These are phyloP conservation scores for Yponomeuta evonymella DNA, from an alignment of 2,888 invertebrate genomes.

Conservation along the genomic window DNA sequence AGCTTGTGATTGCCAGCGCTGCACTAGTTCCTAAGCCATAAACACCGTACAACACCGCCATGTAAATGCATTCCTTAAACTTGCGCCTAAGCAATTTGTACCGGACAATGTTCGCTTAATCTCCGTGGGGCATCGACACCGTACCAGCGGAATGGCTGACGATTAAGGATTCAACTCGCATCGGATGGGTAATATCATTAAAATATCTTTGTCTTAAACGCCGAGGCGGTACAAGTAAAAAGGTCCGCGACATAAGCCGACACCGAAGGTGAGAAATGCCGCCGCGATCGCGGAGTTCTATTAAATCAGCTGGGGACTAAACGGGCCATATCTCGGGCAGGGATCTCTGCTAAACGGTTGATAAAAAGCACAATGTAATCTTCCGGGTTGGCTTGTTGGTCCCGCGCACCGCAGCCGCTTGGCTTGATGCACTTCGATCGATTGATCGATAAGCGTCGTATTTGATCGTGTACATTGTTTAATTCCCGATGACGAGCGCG, in stretches of 20 bases:
- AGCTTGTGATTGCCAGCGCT: constrained; percentile 67
- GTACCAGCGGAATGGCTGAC: constrained; percentile 50
- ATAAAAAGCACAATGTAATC: constrained; percentile 18
- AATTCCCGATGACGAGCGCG: constrained; percentile 67
- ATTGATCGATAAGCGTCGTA: constrained; percentile 53
- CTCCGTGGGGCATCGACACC: constrained; percentile 65
- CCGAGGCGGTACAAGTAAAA: constrained; percentile 61
- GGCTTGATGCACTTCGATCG: constrained; percentile 27
- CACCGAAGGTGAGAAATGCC: constrained; percentile 70
- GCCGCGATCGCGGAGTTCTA: constrained; percentile 44
- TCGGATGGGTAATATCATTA: constrained; percentile 72
- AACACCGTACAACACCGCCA: constrained; percentile 30
- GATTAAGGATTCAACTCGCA: constrained; percentile 72
- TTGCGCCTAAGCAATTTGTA: constrained; percentile 68
- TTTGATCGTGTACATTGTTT: constrained; percentile 69
- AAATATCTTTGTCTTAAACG: constrained; percentile 73
- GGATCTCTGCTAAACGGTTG: constrained; percentile 28
- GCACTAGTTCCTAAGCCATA: constrained; percentile 62
- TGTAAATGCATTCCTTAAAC: constrained; percentile 56
- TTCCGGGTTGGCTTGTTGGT: constrained; percentile 29
- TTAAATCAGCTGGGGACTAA: constrained; percentile 51
- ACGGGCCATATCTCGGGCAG: constrained; percentile 33
- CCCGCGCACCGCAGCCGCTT: constrained; percentile 36
- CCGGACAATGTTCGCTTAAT: constrained; percentile 55
- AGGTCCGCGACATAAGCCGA: constrained; percentile 39